phyloP scores from a whole-genome alignment of 2,888 invertebrate species.

The Plebejus melissa region DNA sequence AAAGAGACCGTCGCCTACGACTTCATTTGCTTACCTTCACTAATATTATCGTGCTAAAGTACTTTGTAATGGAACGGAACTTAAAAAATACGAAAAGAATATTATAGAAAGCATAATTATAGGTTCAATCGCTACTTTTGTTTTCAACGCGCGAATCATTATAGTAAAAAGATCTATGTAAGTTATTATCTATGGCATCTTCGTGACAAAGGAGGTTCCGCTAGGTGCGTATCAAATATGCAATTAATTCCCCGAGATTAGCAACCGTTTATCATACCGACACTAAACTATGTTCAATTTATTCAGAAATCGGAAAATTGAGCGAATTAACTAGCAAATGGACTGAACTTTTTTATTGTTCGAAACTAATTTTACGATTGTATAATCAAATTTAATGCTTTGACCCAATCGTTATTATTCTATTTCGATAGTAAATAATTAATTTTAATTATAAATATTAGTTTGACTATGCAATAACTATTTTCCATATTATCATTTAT shows the following conservation, averaged over 20 bases:
- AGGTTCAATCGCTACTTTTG: background rate
- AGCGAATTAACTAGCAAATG: conserved; percentile 15
- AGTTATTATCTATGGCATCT: conserved; percentile 36
- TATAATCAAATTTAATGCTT: background rate
- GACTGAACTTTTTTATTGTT: background rate
- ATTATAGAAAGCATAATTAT: conserved; percentile 2
- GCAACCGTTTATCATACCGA: conserved; percentile 31
- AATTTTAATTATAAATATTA: background rate
- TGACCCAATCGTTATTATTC: no score
- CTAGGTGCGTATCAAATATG: conserved; percentile 59
- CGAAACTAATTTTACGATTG: background rate
- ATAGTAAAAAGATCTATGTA: conserved; percentile 1
- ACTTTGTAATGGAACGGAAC: background rate
- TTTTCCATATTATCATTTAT: no score
- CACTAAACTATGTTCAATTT: conserved; percentile 20
- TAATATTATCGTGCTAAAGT: background rate
- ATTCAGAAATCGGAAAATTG: conserved; percentile 25
- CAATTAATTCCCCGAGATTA: conserved; percentile 44
- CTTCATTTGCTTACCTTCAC: background rate
- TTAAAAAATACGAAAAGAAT: background rate
- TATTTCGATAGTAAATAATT: background rate
- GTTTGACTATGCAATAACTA: no score
- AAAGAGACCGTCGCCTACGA: background rate
- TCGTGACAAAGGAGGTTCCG: conserved; percentile 62
- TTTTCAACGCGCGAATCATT: conserved; percentile 4